Percentiles rank a stretch among this genome's conserved stretches.
Conservation (phyloP, 2,797 vertebrate genomes). For the Columba guinea region DNA sequence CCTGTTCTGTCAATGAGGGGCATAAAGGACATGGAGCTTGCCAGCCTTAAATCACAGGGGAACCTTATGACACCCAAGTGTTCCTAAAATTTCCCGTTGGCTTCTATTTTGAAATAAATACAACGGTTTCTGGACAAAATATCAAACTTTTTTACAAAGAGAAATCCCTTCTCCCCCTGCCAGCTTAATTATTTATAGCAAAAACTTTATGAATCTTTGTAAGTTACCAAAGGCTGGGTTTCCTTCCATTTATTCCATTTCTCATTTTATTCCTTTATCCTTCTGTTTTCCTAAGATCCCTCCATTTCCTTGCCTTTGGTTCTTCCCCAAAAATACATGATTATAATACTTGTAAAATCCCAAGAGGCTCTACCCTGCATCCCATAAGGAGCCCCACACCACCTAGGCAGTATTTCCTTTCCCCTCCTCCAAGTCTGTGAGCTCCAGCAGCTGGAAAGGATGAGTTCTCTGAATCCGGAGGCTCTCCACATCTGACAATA, state of each 20-base stretch:
- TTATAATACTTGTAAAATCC: not conserved
- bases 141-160: not conserved
- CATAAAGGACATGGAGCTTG: not conserved
- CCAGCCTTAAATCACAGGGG: not conserved
- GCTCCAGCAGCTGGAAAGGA: not conserved
- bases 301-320: not conserved
- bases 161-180: not conserved
- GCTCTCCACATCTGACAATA: not conserved
- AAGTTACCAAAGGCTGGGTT: not conserved
- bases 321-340: not conserved
- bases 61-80: not conserved
- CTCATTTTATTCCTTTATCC: not conserved
- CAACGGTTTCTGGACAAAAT: not conserved
- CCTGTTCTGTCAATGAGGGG: not conserved
- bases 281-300: not conserved
- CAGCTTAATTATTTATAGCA: not conserved
- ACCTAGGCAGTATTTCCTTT: not conserved
- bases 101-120: not conserved
- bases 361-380: not conserved
- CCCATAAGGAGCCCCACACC: not conserved
- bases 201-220: not conserved
- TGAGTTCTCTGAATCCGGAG: not conserved
- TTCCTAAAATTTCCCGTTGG: not conserved
- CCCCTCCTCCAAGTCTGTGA: no score
- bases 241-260: not conserved